Base-by-base conservation (phyloP, 2,888 invertebrate species). In the Atethmia centrago region DNA sequence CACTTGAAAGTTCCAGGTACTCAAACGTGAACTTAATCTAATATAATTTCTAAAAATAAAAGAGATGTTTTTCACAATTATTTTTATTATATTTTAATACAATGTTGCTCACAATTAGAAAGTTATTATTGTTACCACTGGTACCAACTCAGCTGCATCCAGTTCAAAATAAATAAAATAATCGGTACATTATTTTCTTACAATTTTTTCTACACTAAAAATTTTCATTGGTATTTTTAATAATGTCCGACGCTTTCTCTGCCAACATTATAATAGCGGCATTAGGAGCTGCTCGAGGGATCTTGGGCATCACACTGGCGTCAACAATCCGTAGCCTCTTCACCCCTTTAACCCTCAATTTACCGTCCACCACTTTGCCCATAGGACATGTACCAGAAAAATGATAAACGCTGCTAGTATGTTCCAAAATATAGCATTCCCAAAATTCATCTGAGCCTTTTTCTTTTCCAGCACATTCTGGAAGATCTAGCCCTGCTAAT, bases 351-450 rank as follows among this genome's bases (percentile, higher is more conserved):
- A 91, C 89, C 0, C 71, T 79, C 7, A 98, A 91, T 47, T 97
- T 90, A 0, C 97, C 95, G 91, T 97, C 97, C 0, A 98, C 97
- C 1, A 98, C 98, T 0, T 97, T 96, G 0, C 98, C 98, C 98
- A 98, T 98, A 88, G 98, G 97, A 74, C 97, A 97, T 0, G 98
- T 97, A 0, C 98, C 97, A 0, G 96, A 94, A 0, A 97, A 97
- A 91, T 98, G 98, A 87, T 97, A 98, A 55, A 97, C 97, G 0
- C 97, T 97, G 61, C 97, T 95, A 0, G 89, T 97, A 97, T 84
- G 73, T 21, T 80, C 70, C 14, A 80, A 47, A 8, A 83, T 68
- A 69, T 90, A 90, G 58, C 92, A 92, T 59, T n/a, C n/a, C 88
- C 88, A 90, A 74, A 86, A 91, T 3, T 86, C 82, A 12, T 79